Base-by-base conservation (phyloP, 2,888 invertebrate species). In the Watsonalla cultraria region DNA sequence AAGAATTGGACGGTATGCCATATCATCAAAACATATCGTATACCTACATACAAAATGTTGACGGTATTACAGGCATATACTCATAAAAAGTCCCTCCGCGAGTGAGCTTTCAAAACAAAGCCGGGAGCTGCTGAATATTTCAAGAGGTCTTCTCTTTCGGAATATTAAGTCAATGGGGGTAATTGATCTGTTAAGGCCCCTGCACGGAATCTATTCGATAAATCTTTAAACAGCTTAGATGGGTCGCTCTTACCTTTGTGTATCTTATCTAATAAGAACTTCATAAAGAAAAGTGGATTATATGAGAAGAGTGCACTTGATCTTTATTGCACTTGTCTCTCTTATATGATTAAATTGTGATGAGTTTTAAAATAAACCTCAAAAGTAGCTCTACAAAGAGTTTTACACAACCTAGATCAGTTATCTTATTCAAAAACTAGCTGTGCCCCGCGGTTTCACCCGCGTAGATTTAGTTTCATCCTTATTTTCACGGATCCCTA, bases 131-230 rank as follows among this genome's bases (percentile, higher is more conserved):
- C 72, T 90, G 87, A 88, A 90, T 90, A 90, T 89, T 90, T 88
- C 84, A 90, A 83, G 76, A 84, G 82, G 81, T 82, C 84, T 84
- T 84, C 84, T 79, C 86, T 88, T 86, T 85, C 72, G 67, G 81
- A 86, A 88, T 86, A 90, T 89, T 89, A 90, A 90, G 89, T 89
- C 88, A 88, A 87, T 88, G 86, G 78, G 74, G 86, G 89, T 90
- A 90, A 90, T 90, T 89, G 89, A 89, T 88, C 89, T 84, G 83
- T 81, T 82, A 80, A 82, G 75, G 76, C 73, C 70, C 57, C 65
- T 68, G 68, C 74, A 70, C 75, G 75, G 74, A 74, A 80, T 79
- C 74, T 75, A 78, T 72, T 65, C 59, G 67, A 72, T 80, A 72
- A 80, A 82, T 81, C 66, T 80, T 75, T 82, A 68, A 82, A 70